Conservation (phyloP, 2,113 vertebrate species). For the Maccullochella peelii region DNA sequence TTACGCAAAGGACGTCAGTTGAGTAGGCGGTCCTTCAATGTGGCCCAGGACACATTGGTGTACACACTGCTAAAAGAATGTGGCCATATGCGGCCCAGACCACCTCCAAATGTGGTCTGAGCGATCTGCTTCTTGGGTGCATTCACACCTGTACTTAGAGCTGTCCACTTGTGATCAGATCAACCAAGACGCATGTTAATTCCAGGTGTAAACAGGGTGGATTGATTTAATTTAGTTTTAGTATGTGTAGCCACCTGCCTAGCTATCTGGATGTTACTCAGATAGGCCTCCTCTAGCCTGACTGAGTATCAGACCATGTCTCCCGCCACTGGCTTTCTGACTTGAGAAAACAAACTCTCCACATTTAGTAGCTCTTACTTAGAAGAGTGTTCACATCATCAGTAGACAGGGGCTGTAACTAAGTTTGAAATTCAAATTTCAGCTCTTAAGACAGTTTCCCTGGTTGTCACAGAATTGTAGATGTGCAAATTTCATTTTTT, state of each 20-base stretch:
- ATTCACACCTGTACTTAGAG: too few species aligned
- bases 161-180: too few species aligned
- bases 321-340: neutral
- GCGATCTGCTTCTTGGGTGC: too few species aligned
- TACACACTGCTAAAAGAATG: too few species aligned
- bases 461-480: neutral
- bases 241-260: neutral
- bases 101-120: too few species aligned
- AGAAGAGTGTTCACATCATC: neutral
- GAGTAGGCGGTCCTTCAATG: too few species aligned
- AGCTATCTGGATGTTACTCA: neutral
- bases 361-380: neutral
- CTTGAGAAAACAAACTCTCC: neutral
- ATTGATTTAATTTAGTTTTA: neutral
- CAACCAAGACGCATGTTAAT: too few species aligned
- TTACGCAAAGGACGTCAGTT: too few species aligned
- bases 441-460: neutral
- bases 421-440: neutral
- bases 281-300: neutral
- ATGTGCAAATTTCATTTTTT: too few species aligned
- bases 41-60: too few species aligned
- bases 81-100: too few species aligned
- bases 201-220: too few species aligned
- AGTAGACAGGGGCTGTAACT: neutral
- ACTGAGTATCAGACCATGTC: neutral